Evolutionary conservation across 2,888 invertebrate genomes (phyloP), one percentile per base, ranked within the genome.

Genomic region (Eupithecia subumbrata): DNA sequence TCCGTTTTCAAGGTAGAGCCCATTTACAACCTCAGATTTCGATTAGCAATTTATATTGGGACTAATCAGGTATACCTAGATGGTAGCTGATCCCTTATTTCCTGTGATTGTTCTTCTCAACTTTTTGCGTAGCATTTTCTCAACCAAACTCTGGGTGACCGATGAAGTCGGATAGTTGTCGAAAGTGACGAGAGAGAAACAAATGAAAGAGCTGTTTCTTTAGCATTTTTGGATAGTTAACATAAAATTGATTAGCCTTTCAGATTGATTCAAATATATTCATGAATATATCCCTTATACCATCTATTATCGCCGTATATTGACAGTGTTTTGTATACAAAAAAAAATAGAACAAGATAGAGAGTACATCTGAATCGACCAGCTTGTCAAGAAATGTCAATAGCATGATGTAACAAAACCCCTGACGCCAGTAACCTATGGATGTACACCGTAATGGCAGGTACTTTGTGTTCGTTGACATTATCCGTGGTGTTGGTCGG

Each of bases 401-500:
- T 12, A 22, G 56, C 22, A 25, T 60, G 22, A 60, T 56, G 9
- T 66, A 22, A 11, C 0, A 22, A 11, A 37, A 66, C 11, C 11
- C 11, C 37, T n/a, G n/a, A 67, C 12, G 40, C 30, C n/a, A 40
- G 40, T 40, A 37, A 67, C 40, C 66, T 67, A 67, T 68, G 68
- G 12, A 68, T 52, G 72, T 72, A 72, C 71, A 64, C 25, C 22
- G 52, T 68, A 64, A 71, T 71, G 66, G 71, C 64, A 67, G 69
- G 76, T 77, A 74, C 74, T 73, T 68, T 76, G 74, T 81, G 83
- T 82, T 76, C 77, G 82, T 83, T 86, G 82, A 84, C 85, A 86
- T 87, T 87, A 85, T 79, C 69, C 78, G 56, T 60, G 80, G 77
- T 79, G 80, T 83, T 81, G 77, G 80, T 78, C 74, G 82, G 79